Base-by-base conservation (phyloP, 2,113 vertebrate genomes). In the Eubucco bourcierii region DNA sequence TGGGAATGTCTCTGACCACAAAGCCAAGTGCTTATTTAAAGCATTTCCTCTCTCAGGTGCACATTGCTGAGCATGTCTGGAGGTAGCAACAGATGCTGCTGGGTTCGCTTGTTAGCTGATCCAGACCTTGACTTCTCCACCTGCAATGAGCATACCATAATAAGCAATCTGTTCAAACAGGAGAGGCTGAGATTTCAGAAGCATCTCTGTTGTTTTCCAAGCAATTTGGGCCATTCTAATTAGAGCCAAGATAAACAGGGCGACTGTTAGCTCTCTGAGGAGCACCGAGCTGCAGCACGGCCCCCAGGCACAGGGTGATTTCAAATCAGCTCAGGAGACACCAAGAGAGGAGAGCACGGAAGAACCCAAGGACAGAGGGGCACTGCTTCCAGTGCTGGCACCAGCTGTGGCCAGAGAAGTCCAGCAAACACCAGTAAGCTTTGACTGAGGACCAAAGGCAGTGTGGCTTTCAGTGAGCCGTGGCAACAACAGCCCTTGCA, bases 71-170 rank as follows among this genome's bases (percentile, higher is more conserved):
- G 34, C 11, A 4, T 55, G 75, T 74, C 76, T 80, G 56, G 81
- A 74, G 34, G n/a, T 31, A 67, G 37, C 16, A 61, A 73, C 76
- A 93, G 87, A 78, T 73, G 63, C 19, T 4, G 0, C 46, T 3
- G 1, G 44, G 28, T 39, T 84, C 7, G 1, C 72, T 94, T 68
- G 52, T 72, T 9, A 44, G 71, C 0, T 18, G 7, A 86, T 75
- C 25, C 58, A 93, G 76, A 85, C 74, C 61, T 88, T 79, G 73
- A 84, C 53, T 91, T 73, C 73, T 59, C 90, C 67, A 72, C 76
- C 73, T 16, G 39, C 56, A 67, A 65, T 0, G 1, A 88, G 47
- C 13, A 56, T 29, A 72, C 73, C 44, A 20, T 47, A 92, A 87
- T 47, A 68, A 88, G 33, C 80, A 94, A 86, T 67, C 87, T 90